These are phyloP conservation scores for Torymus tubicola DNA, from an alignment of 2,888 invertebrate genomes.

Conservation along the genomic window DNA sequence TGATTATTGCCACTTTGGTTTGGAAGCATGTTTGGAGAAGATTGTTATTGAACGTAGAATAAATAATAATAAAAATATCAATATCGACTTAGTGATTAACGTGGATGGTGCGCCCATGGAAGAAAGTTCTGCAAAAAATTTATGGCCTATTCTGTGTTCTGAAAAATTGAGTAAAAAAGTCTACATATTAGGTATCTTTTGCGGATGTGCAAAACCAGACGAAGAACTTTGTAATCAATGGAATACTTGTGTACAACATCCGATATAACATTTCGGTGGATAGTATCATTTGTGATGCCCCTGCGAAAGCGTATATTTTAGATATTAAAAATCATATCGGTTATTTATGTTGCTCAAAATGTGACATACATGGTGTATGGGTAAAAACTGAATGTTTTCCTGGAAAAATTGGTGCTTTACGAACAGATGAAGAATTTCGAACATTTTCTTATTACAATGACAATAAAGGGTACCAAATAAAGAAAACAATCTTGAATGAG, in stretches of 20 bases:
- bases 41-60: neutral
- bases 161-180: conserved; percentile 8
- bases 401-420: neutral
- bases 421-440: neutral
- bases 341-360: conserved; percentile 13
- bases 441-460: neutral
- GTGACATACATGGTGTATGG: conserved; percentile 17
- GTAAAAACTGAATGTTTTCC: conserved; percentile 1
- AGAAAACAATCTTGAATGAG: conserved; percentile 6
- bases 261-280: conserved; percentile 4
- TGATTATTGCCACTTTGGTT: conserved; percentile 18
- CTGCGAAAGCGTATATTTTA: conserved; percentile 14
- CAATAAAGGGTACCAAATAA: neutral
- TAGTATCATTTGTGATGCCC: conserved; percentile 19
- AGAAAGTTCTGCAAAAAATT: neutral
- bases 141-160: conserved; percentile 4
- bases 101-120: conserved; percentile 14
- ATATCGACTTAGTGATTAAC: conserved; percentile 5
- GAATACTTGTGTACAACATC: neutral
- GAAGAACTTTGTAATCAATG: conserved; percentile 8
- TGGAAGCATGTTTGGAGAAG: conserved; percentile 2
- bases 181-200: conserved; percentile 16
- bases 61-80: neutral
- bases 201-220: conserved; percentile 9
- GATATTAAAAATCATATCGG: conserved; percentile 3